Conservation (phyloP, 2,888 invertebrate genomes). For the Stramonita haemastoma region DNA sequence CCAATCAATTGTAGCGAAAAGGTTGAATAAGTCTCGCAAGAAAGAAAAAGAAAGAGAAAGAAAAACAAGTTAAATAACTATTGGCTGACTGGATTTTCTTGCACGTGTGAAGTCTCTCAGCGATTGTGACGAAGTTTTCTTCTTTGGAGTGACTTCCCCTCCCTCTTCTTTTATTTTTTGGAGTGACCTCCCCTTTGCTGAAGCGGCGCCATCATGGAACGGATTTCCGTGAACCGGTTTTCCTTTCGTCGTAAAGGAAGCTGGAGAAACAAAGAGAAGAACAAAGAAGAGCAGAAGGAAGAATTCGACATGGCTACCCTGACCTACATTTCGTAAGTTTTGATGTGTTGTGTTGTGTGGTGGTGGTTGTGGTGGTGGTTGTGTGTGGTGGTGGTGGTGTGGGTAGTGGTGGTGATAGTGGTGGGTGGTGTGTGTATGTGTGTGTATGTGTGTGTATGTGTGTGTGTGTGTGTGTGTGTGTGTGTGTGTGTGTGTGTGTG, state of each 20-base stretch:
- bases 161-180: not conserved
- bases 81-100: not conserved
- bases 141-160: not conserved
- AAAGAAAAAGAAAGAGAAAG: no score
- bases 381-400: not conserved
- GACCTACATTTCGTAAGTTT: slow-evolving; percentile 62
- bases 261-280: slow-evolving; percentile 65
- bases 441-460: slow-evolving; percentile 15
- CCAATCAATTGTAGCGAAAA: no score
- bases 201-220: slow-evolving; percentile 60
- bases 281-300: slow-evolving; percentile 55
- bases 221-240: slow-evolving; percentile 71
- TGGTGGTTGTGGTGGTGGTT: not conserved
- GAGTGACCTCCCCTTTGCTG: not conserved
- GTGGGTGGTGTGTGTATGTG: not conserved
- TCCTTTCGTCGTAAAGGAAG: slow-evolving; percentile 73
- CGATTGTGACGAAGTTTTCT: not conserved
- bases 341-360: not conserved
- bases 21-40: no score
- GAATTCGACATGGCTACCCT: slow-evolving; percentile 58
- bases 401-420: not conserved
- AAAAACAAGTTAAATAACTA: not conserved
- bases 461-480: no score
- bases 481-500: not conserved
- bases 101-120: not conserved